Evolutionary conservation across 2,113 vertebrate genomes (phyloP).

Genomic region (Hyla sarda): DNA sequence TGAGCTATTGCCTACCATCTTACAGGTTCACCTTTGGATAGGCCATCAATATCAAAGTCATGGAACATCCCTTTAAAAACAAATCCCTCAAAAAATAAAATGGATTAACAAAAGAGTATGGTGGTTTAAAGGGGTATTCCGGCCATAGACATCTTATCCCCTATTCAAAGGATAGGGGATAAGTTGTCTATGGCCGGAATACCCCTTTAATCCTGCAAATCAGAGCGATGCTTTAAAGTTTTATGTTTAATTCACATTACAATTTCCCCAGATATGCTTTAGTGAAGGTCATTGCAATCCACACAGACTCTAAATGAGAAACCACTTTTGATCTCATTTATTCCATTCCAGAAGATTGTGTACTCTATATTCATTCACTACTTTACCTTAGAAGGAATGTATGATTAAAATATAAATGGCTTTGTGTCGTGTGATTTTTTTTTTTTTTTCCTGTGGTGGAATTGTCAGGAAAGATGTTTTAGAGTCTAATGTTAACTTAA

Average conservation of each 20-base stretch:
- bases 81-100: not conserved
- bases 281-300: not conserved
- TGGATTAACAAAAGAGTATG: not conserved
- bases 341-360: not conserved
- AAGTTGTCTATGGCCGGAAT: no score
- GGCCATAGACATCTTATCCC: no score
- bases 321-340: not conserved
- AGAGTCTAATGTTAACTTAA: conserved; percentile 25
- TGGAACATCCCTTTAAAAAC: not conserved
- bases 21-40: not conserved
- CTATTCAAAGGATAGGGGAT: no score
- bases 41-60: not conserved
- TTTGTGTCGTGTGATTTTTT: conserved; percentile 5
- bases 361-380: conserved; percentile 9
- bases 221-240: not conserved
- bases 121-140: no score
- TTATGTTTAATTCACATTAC: conserved; percentile 24
- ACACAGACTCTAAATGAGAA: conserved; percentile 8
- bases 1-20: no score
- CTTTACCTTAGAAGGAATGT: conserved; percentile 1
- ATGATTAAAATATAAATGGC: conserved; percentile 39
- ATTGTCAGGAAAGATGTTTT: not conserved
- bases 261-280: conserved; percentile 24
- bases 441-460: not conserved
- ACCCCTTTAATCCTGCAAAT: conserved; percentile 13